phyloP scores from a whole-genome alignment of 2,113 vertebrate species.

The Clarias batrachus region DNA sequence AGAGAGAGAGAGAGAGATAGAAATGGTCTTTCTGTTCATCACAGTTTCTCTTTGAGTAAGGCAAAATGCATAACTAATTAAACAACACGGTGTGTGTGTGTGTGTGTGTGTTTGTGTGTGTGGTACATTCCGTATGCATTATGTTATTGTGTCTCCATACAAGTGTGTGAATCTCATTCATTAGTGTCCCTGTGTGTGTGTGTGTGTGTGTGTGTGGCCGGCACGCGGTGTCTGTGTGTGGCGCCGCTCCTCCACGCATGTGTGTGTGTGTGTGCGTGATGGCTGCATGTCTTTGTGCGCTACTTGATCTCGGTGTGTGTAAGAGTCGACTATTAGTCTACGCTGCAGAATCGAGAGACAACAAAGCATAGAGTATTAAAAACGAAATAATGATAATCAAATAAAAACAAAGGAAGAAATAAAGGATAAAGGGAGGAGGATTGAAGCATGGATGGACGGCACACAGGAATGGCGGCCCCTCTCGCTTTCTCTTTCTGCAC shows the following conservation, averaged over 20 bases:
- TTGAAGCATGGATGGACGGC: not conserved
- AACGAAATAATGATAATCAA: not conserved
- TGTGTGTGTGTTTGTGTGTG: not conserved
- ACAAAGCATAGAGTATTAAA: not conserved
- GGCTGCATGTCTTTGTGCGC: constrained; percentile 28
- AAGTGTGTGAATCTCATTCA: constrained; percentile 6
- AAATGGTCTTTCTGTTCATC: not conserved
- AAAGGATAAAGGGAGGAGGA: constrained; percentile 2
- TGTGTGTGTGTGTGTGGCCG: constrained; percentile 42
- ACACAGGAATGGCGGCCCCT: constrained; percentile 30
- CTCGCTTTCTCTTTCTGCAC: constrained; percentile 3
- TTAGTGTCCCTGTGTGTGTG: constrained; percentile 32
- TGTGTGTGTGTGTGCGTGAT: constrained; percentile 37
- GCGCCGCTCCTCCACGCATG: constrained; percentile 40
- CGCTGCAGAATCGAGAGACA: not conserved
- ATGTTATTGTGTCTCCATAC: not conserved
- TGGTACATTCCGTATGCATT: not conserved
- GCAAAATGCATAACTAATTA: not conserved
- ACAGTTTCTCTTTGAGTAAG: not conserved
- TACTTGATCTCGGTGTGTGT: not conserved
- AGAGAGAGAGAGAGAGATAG: too few species aligned
- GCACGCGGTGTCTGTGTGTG: constrained; percentile 43
- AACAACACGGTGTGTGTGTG: not conserved
- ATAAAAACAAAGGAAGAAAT: not conserved
- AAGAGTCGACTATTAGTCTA: not conserved